Evolutionary conservation across 1,140 invertebrate genomes (phyloP).

Genomic region (Ectropis grisescens): DNA sequence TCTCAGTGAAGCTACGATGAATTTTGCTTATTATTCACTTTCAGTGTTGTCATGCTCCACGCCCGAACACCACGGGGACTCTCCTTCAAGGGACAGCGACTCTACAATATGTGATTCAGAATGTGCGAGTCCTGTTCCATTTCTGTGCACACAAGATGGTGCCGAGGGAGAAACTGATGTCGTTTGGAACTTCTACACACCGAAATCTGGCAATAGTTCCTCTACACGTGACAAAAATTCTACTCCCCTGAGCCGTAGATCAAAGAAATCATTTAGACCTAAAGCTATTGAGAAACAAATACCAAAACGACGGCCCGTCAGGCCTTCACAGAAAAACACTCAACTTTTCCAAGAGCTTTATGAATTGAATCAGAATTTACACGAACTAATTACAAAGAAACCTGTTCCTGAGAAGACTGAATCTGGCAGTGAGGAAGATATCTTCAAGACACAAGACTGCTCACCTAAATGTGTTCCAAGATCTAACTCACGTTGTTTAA

Average conservation of each 20-base stretch:
- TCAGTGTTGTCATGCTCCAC: slow-evolving; percentile 60
- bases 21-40: slow-evolving; percentile 13
- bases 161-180: slow-evolving; percentile 60
- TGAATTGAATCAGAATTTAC: slow-evolving; percentile 58
- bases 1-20: slow-evolving; percentile 1
- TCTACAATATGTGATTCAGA: slow-evolving; percentile 54
- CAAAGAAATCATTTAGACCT: slow-evolving; percentile 28
- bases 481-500: slow-evolving; percentile 30
- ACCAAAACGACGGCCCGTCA: slow-evolving; percentile 37
- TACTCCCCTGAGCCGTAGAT: slow-evolving; percentile 49
- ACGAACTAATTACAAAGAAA: slow-evolving; percentile 43
- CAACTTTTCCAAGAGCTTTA: slow-evolving; percentile 52
- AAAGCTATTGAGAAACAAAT: slow-evolving; percentile 44
- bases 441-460: slow-evolving; percentile 42
- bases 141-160: slow-evolving; percentile 67
- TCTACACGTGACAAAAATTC: slow-evolving; percentile 28
- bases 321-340: slow-evolving; percentile 36
- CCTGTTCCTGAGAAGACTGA: slow-evolving; percentile 21
- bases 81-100: slow-evolving; percentile 56
- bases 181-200: slow-evolving; percentile 66
- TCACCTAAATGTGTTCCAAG: slow-evolving; percentile 41
- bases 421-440: slow-evolving; percentile 47
- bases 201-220: slow-evolving; percentile 32
- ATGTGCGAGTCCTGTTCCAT: slow-evolving; percentile 56
- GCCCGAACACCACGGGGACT: slow-evolving; percentile 40